Evolutionary conservation across 2,888 invertebrate species (phyloP), one percentile per base, ranked within the genome.

Genomic region (Carterocephalus palaemon): DNA sequence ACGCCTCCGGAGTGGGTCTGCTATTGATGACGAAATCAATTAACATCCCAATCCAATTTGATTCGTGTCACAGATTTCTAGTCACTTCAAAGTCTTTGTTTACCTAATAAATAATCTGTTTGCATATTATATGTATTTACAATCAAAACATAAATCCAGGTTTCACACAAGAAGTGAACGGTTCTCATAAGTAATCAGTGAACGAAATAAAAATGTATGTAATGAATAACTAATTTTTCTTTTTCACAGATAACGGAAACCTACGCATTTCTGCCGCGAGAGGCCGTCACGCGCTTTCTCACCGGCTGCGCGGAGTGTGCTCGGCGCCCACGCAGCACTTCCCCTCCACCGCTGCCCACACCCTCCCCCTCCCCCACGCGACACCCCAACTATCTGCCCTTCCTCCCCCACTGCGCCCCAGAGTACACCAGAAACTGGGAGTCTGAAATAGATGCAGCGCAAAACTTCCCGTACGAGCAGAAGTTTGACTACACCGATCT

Each of bases 261-360:
- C 49, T 98, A 96, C 88, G 96, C 97, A 37, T 98, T 97, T 74
- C 89, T 98, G 61, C 98, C 98, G 2, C 92, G 98, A 46, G 98
- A 98, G 83, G 97, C 98, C 36, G 97, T 98, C 72, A 98, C 98
- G 48, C 92, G 96, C 63, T 98, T 98, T 88, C 92, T 98, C 48
- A 92, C 97, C 78, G 95, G 96, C 63, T 98, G 97, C 78, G 93
- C 95, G 28, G 96, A 97, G 80, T 98, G 98, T 80, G 95, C 95
- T 70, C 91, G 94, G 69, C 91, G 92, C 66, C 92, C 92, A 62
- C 89, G 91, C 72, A 92, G 91, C 54, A 72, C 86, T 45, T 92
- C 91, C 46, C 91, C 89, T 0, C 82, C 88, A 0, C 88, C 89
- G 1, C 76, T 89, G 0, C 87, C 86, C 1, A 83, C 86, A 0